Base-by-base conservation (phyloP, 1,140 invertebrate genomes). In the Melipona quadrifasciata region DNA sequence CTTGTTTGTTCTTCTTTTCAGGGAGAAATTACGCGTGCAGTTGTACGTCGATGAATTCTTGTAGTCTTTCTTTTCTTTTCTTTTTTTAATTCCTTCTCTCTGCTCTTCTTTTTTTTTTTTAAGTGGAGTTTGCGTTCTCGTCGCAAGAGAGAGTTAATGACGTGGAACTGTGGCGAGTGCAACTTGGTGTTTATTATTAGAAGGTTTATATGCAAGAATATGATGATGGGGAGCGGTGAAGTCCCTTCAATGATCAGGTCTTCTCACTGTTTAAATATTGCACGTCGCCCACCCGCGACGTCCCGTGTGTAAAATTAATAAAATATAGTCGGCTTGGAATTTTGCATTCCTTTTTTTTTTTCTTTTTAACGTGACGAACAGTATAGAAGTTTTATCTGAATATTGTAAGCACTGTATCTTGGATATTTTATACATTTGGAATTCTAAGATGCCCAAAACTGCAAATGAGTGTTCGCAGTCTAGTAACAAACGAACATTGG, bases 161-260 rank as follows among this genome's bases (percentile, higher is more conserved):
- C 71, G 71, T 53, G 47, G 51, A 73, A 53, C 47, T 24, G 21
- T 70, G 34, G 27, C 34, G 47, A 31, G 31, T 19, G 17, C n/a
- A 73, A 73, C 17, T 31, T 73, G 17, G 51, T 31, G 51, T 73
- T 73, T 73, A 73, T 73, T 73, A 55, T 73, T 73, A 55, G 47
- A 24, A 51, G 24, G 39, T 53, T 27, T 14, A n/a, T 21, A 24
- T 0, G 70, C 8, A 71, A 47, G 31, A 72, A 17, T 53, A 51
- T 47, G 39, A 47, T 47, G 39, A 47, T 47, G 14, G 39, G 2
- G n/a, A 24, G 24, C 11, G 24, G 10, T 11, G 34, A 34, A 27
- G 17, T 72, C 27, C 39, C 39, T 47, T 47, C 39, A 47, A 27
- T 27, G 24, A 61, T 12, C 12, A 53, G 47, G 47, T 51, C 24